Conservation (phyloP, 1,140 invertebrate genomes). For the Brachionus rotundiformis region DNA sequence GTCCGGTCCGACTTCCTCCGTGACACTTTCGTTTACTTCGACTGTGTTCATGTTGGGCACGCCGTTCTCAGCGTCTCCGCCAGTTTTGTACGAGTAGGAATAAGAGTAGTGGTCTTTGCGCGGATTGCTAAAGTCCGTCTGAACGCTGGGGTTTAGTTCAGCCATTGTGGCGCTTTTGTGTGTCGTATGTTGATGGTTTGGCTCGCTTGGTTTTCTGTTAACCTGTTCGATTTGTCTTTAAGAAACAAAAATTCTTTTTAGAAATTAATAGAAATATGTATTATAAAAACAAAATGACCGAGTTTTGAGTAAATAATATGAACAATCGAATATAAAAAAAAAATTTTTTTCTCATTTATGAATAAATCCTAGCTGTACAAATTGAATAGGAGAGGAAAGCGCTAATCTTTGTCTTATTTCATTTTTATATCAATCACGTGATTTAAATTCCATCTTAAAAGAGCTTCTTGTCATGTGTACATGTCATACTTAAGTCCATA, state of each 20-base stretch:
- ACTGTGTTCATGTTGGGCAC: constrained; percentile 42
- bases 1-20: constrained; percentile 48
- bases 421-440: background rate
- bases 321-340: background rate
- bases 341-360: constrained; percentile 11
- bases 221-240: background rate
- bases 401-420: constrained; percentile 25
- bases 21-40: constrained; percentile 49
- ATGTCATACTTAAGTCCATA: background rate
- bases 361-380: constrained; percentile 44
- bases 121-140: constrained; percentile 11
- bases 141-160: constrained; percentile 5
- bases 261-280: constrained; percentile 1
- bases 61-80: background rate
- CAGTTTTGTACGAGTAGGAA: constrained; percentile 39
- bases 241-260: background rate
- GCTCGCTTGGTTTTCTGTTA: background rate
- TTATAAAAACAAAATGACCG: constrained; percentile 24
- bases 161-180: background rate
- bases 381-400: constrained; percentile 32
- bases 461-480: background rate
- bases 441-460: constrained; percentile 1
- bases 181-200: background rate
- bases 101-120: constrained; percentile 52
- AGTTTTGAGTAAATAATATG: constrained; percentile 20